Base-by-base conservation (phyloP, 1,140 invertebrate genomes). In the Drosophila bipectinata region DNA sequence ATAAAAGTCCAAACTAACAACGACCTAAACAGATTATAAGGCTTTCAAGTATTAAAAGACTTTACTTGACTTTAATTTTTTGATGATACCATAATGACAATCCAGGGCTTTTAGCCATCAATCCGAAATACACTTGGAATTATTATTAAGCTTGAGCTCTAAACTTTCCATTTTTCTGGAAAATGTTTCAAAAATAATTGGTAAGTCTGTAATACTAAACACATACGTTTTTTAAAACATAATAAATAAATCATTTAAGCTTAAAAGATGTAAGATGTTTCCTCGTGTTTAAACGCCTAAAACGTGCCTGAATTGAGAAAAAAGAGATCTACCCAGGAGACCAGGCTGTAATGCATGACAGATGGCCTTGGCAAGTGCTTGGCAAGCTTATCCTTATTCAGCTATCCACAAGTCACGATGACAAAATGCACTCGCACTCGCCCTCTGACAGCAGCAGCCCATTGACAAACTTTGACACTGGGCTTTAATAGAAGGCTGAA, bases 251-350 rank as follows among this genome's bases (percentile, higher is more conserved):
- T 21, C 2, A 21, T 3, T 21, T 21, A 21, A 21, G n/a, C 14
- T 47, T 24, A 2, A 24, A 47, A 47, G 0, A 47, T 21, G 24
- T 24, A 3, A 24, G 9, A 47, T 21, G 34, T 52, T 12, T 18
- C 18, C 32, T 18, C 34, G 39, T 14, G 44, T 4, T 12, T 12
- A 37, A 8, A 39, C 37, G n/a, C 41, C 41, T 1, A 41, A 55
- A 62, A 62, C 57, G 57, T 73, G 58, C 37, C 71, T 34, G 52
- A 61, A 63, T 73, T 63, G 57, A 56, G 34, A 39, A 49, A 41
- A 73, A 62, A 37, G 10, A 55, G 71, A 73, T 55, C 73, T 28
- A 14, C 26, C 34, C 41, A 2, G 58, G 48, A 69, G 54, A 14
- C 68, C 49, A 21, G 14, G 15, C 54, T 32, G 12, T 62, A 73